These are phyloP conservation scores for Cephalopholis sonnerati DNA, from an alignment of 2,113 vertebrate genomes.

Conservation along the genomic window DNA sequence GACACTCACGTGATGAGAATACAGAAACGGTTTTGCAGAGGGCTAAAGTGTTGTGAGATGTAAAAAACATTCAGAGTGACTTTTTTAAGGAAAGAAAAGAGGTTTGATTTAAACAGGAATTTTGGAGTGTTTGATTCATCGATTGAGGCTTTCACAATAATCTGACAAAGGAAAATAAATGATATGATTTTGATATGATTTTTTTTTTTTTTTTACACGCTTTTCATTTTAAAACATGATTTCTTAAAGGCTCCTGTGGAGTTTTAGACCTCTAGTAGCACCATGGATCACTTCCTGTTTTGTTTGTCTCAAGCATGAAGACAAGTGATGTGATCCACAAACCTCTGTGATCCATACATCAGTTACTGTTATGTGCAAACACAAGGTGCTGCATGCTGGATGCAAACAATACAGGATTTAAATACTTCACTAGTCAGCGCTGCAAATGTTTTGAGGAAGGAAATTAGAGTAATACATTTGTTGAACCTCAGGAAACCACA, in stretches of 20 bases:
- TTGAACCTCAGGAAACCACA: background rate
- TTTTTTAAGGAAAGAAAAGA: background rate
- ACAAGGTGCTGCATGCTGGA: too few species aligned
- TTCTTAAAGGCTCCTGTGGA: background rate
- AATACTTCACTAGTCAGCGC: background rate
- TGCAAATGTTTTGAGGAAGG: background rate
- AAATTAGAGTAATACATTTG: background rate
- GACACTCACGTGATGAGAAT: background rate
- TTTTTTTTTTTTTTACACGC: background rate
- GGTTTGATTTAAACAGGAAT: background rate
- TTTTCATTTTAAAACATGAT: background rate
- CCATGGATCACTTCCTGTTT: too few species aligned
- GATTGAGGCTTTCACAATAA: background rate
- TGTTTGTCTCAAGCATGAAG: too few species aligned
- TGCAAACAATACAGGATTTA: too few species aligned
- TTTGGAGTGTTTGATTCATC: background rate
- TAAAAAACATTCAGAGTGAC: background rate
- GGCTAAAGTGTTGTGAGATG: too few species aligned
- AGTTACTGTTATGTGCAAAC: too few species aligned
- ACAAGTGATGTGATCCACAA: too few species aligned
- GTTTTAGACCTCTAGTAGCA: too few species aligned
- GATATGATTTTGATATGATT: background rate
- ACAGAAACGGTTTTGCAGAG: background rate
- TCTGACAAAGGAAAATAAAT: background rate
- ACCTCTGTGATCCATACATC: too few species aligned